Percentiles rank a stretch among this genome's conserved stretches.
Conservation (phyloP, 2,113 vertebrate genomes). For the Labrus mixtus region DNA sequence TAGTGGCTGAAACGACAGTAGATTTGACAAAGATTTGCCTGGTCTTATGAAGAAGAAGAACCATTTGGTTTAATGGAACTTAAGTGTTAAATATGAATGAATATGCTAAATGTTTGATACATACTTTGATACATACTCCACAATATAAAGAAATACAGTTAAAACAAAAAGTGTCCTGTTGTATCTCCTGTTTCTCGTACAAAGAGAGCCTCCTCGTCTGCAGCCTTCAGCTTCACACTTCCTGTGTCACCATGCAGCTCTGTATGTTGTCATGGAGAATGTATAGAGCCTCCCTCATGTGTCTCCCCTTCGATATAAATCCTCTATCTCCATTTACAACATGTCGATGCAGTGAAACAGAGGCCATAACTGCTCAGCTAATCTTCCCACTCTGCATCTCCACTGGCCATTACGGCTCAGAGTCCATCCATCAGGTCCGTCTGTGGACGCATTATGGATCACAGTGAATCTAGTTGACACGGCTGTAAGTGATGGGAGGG, state of each 20-base stretch:
- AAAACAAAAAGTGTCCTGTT: neutral
- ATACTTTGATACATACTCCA: too few relatives aligned
- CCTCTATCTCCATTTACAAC: slow-evolving; percentile 39
- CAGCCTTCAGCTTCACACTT: neutral
- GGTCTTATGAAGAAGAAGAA: too few relatives aligned
- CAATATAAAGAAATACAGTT: neutral
- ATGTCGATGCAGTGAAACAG: slow-evolving; percentile 37
- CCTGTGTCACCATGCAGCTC: slow-evolving; percentile 6
- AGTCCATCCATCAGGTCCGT: slow-evolving; percentile 48
- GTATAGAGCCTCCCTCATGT: neutral
- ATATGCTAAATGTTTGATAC: too few relatives aligned
- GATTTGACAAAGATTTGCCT: too few relatives aligned
- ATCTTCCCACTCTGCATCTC: slow-evolving; percentile 46
- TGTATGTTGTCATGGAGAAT: neutral
- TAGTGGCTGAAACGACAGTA: too few relatives aligned
- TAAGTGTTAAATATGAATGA: too few relatives aligned
- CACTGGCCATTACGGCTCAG: slow-evolving; percentile 17
- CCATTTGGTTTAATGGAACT: too few relatives aligned
- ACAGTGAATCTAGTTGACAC: neutral
- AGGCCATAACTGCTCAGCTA: slow-evolving; percentile 32
- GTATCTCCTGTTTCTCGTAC: neutral
- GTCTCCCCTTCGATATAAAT: slow-evolving; percentile 30
- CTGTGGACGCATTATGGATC: slow-evolving; percentile 33
- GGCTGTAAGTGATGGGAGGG: neutral
- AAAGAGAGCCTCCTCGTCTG: neutral